A percentile compares a stretch with the other conserved stretches of the same genome.
Conservation (phyloP, 2,113 vertebrate genomes). For the Leptobrachium leishanense region DNA sequence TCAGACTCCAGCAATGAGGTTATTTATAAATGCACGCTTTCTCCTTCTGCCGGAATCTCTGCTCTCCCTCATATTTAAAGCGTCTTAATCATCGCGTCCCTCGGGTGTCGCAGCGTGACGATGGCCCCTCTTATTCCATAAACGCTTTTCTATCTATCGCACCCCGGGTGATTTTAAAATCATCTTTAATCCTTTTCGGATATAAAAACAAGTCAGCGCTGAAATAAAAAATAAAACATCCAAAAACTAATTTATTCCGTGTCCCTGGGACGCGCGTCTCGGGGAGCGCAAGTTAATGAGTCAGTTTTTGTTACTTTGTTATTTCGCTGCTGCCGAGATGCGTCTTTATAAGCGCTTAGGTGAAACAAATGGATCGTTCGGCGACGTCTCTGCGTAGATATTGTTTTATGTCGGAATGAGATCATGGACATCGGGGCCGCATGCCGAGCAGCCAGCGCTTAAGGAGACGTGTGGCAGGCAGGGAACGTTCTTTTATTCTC, state of each 20-base stretch:
- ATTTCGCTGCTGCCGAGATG: slow-evolving; percentile 11
- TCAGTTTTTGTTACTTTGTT: slow-evolving; percentile 35
- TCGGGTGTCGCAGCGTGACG: not conserved
- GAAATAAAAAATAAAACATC: not conserved
- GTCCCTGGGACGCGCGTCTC: slow-evolving; percentile 29
- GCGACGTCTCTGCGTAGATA: slow-evolving; percentile 13
- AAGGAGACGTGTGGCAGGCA: no score
- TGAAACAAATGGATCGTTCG: slow-evolving; percentile 24
- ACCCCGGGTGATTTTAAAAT: slow-evolving; percentile 37
- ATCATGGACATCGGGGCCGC: slow-evolving; percentile 2
- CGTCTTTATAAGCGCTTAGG: slow-evolving; percentile 23
- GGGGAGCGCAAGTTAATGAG: slow-evolving; percentile 38
- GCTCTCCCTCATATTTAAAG: not conserved
- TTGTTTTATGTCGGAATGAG: slow-evolving; percentile 13
- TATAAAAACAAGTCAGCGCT: slow-evolving; percentile 38
- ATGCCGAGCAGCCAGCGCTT: not conserved
- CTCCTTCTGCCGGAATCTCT: not conserved
- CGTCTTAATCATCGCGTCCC: not conserved
- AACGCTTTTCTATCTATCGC: slow-evolving; percentile 32
- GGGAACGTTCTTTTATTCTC: no score
- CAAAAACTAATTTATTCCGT: slow-evolving; percentile 16
- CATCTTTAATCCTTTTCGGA: slow-evolving; percentile 38
- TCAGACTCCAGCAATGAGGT: no score
- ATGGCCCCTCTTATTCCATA: slow-evolving; percentile 13
- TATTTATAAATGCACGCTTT: no score